Base-by-base conservation (phyloP, 2,113 vertebrate species). In the Alces alces region DNA sequence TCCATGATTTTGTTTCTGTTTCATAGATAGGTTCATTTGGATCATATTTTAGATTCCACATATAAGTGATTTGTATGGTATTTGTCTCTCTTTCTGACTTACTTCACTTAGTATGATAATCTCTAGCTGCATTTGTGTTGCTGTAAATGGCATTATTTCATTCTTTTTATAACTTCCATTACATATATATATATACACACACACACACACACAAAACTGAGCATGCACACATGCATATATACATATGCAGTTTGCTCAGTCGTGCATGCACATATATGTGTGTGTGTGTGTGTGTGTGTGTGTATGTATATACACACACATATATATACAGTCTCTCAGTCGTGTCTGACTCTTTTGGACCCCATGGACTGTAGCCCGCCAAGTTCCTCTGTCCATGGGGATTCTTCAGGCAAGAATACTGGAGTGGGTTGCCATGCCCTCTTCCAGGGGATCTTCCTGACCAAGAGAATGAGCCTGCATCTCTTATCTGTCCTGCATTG, bases 181-280 rank as follows among this genome's bases (percentile, higher is more conserved):
- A 30, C 10, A 19, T 50, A 30, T 30, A 2, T 19, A 7, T 28
- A 10, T 8, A 27, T 13, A 61, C 7, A 30, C 1, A 58, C 0
- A 58, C 25, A 27, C 2, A 36, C 55, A 55, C 17, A 70, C 19
- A 39, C 66, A 73, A 36, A 36, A 23, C 66, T 73, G 36, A 73
- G 36, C 19, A 36, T 21, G 33, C 61, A 39, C n/a, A 23, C 66
- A 73, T 11, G 10, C 66, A 25, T 23, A 13, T 23, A 11, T 39
- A 39, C 66, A 73, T 39, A 39, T 3, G 64, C 33, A 36, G 17
- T 66, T 36, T 21, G 64, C 64, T n/a, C 30, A 64, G 30, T 33
- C 3, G 0, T 33, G 64, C 64, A 36, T 36, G n/a, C 64, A 23
- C n/a, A 70, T n/a, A 21, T 2, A 8, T 16, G 3, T 61, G 2